Conservation (phyloP, 2,888 invertebrate genomes). For the Seira ritae region DNA sequence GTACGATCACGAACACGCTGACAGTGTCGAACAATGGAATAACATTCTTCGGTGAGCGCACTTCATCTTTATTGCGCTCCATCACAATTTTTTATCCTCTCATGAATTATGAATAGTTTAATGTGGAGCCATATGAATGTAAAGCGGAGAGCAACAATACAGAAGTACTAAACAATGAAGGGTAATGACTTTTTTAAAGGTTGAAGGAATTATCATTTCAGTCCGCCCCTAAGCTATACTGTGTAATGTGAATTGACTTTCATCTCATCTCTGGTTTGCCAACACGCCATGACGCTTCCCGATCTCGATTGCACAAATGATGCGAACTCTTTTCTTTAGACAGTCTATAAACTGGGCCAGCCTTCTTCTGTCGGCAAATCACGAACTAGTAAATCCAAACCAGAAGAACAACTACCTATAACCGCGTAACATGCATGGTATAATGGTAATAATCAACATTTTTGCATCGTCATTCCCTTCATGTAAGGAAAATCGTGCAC, state of each 20-base stretch:
- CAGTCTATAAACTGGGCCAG: conserved; percentile 73
- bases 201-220: conserved; percentile 42
- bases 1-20: too few species aligned
- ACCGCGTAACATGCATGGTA: conserved; percentile 17
- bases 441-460: conserved; percentile 26
- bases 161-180: too few species aligned
- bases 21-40: too few species aligned
- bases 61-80: too few species aligned
- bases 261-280: conserved; percentile 26
- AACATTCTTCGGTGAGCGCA: too few species aligned
- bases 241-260: conserved; percentile 26
- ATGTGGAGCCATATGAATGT: too few species aligned
- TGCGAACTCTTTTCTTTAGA: conserved; percentile 64
- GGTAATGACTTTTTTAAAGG: too few species aligned
- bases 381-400: conserved; percentile 60
- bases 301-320: conserved; percentile 50
- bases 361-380: conserved; percentile 68
- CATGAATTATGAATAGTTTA: too few species aligned
- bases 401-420: conserved; percentile 45
- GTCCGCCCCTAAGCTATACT: conserved; percentile 54
- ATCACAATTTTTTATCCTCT: too few species aligned
- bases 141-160: too few species aligned
- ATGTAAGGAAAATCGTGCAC: not conserved
- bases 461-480: conserved; percentile 51
- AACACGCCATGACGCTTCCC: conserved; percentile 14